Evolutionary conservation across 1,140 invertebrate species (phyloP).

Genomic region (Proales similis): DNA sequence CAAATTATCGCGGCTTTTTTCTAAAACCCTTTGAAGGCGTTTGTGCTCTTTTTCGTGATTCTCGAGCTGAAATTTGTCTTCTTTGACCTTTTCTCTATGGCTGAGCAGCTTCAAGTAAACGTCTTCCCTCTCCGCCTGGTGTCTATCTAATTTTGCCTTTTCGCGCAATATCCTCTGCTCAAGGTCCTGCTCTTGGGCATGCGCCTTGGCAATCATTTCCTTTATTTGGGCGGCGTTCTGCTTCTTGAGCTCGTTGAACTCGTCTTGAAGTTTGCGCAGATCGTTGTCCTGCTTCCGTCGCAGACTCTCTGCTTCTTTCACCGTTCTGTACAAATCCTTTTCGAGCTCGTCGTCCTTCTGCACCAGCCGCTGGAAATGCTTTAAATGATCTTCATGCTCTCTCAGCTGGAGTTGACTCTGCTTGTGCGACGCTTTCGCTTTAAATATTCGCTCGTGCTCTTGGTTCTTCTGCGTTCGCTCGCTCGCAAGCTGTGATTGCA

Average conservation of each 20-base stretch:
- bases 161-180: constrained; percentile 44
- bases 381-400: constrained; percentile 47
- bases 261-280: constrained; percentile 43
- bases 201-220: constrained; percentile 41
- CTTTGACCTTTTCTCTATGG: constrained; percentile 42
- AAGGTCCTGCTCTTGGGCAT: constrained; percentile 42
- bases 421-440: constrained; percentile 41
- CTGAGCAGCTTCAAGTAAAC: constrained; percentile 43
- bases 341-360: constrained; percentile 45
- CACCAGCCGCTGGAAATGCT: constrained; percentile 47
- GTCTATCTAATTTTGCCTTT: constrained; percentile 47
- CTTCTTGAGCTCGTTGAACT: constrained; percentile 42
- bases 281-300: constrained; percentile 47
- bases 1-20: constrained; percentile 38
- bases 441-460: constrained; percentile 42
- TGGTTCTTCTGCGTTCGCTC: constrained; percentile 43
- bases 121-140: constrained; percentile 45
- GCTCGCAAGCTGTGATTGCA: constrained; percentile 40
- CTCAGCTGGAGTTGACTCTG: constrained; percentile 41
- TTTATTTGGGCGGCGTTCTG: constrained; percentile 44
- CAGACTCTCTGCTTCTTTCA: constrained; percentile 45
- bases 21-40: constrained; percentile 41
- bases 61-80: constrained; percentile 42
- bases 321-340: constrained; percentile 43
- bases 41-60: constrained; percentile 45